Evolutionary conservation across 2,888 invertebrate genomes (phyloP).

Genomic region (Amiota minor): DNA sequence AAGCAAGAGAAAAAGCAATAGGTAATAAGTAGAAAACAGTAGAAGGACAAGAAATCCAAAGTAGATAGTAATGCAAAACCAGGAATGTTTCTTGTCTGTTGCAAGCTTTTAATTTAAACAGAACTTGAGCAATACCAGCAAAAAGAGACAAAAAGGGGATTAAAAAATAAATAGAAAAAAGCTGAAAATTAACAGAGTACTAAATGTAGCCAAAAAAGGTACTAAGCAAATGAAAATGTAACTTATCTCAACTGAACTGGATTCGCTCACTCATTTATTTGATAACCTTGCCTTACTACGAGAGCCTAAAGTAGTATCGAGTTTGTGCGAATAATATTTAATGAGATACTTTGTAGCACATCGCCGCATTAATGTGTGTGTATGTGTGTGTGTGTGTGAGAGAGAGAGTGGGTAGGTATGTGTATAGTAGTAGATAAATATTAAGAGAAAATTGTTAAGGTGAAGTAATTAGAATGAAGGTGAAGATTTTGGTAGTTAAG

Average conservation of each 20-base stretch:
- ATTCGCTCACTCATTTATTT: too few relatives aligned
- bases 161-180: slow-evolving; percentile 9
- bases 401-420: not conserved
- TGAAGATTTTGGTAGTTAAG: too few relatives aligned
- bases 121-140: not conserved
- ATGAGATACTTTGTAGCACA: slow-evolving; percentile 19
- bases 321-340: slow-evolving; percentile 5
- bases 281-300: too few relatives aligned
- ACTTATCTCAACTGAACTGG: not conserved
- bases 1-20: not conserved
- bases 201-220: not conserved
- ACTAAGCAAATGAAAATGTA: not conserved
- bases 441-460: too few relatives aligned
- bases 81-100: not conserved
- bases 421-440: not conserved
- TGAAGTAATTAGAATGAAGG: too few relatives aligned
- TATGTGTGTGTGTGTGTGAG: not conserved
- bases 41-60: not conserved
- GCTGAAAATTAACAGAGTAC: slow-evolving; percentile 13
- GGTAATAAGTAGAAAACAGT: not conserved
- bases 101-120: slow-evolving; percentile 5
- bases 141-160: not conserved
- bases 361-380: slow-evolving; percentile 10
- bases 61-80: not conserved
- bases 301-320: too few relatives aligned